Percentiles rank a stretch among this genome's conserved stretches.
Evolutionary conservation across 1,140 invertebrate species (phyloP).

Genomic region (Dendrolimus punctatus): DNA sequence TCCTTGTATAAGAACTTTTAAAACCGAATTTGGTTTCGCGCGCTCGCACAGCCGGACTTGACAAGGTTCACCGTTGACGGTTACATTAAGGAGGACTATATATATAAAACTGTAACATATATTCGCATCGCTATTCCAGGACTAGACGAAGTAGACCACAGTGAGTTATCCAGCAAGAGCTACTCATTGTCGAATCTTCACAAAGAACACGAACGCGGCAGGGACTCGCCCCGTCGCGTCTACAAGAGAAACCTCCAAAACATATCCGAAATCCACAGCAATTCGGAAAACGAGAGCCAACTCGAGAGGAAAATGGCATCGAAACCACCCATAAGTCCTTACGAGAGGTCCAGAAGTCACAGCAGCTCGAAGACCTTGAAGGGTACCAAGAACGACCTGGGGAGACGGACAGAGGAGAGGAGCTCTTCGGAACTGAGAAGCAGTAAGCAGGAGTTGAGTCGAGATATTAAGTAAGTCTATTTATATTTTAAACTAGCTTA

Average conservation of each 20-base stretch:
- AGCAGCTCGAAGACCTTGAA: conserved; percentile 64
- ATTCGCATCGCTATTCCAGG: conserved; percentile 1
- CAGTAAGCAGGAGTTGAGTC: conserved; percentile 52
- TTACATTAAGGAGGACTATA: too few species aligned
- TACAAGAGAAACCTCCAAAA: conserved; percentile 73
- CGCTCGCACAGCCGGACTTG: too few species aligned
- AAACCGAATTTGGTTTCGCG: too few species aligned
- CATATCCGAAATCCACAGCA: conserved; percentile 72
- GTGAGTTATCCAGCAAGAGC: conserved; percentile 49
- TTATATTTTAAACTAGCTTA: neutral
- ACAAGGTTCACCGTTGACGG: too few species aligned
- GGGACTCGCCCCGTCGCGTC: conserved; percentile 44
- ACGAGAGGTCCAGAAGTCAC: conserved; percentile 61
- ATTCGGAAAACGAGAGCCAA: conserved; percentile 58
- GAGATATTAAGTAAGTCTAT: conserved; percentile 53
- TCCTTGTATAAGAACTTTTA: too few species aligned
- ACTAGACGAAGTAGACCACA: conserved; percentile 55
- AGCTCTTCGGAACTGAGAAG: conserved; percentile 55
- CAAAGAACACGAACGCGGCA: conserved; percentile 32
- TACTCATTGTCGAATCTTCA: conserved; percentile 62
- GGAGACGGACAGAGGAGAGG: conserved; percentile 43
- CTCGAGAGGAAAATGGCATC: conserved; percentile 37
- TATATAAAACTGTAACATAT: too few species aligned
- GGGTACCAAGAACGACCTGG: conserved; percentile 32
- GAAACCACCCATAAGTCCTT: conserved; percentile 66